These are phyloP conservation scores for Perodicticus potto DNA, from an alignment of 2,797 vertebrate species.

Conservation along the genomic window DNA sequence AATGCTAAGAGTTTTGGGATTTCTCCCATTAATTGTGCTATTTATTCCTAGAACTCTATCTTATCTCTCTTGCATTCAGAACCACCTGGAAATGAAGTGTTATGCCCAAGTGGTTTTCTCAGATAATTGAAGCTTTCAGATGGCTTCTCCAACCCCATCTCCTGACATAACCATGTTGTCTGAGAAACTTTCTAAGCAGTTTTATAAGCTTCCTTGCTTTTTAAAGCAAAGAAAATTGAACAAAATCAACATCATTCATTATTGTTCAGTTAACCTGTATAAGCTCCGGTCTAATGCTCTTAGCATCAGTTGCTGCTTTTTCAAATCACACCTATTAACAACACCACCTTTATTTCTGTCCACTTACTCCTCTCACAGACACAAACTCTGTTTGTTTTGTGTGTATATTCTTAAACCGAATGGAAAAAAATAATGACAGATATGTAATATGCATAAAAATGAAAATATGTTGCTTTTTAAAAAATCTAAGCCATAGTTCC, in stretches of 20 bases:
- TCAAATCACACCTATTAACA: background rate
- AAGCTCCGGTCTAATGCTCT: background rate
- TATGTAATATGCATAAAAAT: background rate
- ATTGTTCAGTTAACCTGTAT: background rate
- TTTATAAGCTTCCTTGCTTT: background rate
- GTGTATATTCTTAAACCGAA: background rate
- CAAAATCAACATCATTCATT: background rate
- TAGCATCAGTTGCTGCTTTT: background rate
- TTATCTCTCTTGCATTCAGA: background rate
- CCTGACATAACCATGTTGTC: background rate
- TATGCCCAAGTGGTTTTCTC: background rate
- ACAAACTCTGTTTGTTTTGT: background rate
- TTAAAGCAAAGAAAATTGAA: conserved; percentile 20
- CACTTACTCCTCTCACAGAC: background rate
- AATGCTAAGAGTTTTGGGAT: background rate
- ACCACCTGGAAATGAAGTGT: background rate
- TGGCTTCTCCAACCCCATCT: background rate
- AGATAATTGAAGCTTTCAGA: background rate
- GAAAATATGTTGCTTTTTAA: background rate
- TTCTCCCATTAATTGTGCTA: background rate
- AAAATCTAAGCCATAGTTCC: background rate
- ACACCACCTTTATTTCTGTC: background rate
- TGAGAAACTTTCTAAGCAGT: conserved; percentile 7
- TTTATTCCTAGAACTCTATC: background rate
- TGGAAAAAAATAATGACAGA: background rate